Conservation (phyloP, 2,113 vertebrate genomes). For the Chionis minor region DNA sequence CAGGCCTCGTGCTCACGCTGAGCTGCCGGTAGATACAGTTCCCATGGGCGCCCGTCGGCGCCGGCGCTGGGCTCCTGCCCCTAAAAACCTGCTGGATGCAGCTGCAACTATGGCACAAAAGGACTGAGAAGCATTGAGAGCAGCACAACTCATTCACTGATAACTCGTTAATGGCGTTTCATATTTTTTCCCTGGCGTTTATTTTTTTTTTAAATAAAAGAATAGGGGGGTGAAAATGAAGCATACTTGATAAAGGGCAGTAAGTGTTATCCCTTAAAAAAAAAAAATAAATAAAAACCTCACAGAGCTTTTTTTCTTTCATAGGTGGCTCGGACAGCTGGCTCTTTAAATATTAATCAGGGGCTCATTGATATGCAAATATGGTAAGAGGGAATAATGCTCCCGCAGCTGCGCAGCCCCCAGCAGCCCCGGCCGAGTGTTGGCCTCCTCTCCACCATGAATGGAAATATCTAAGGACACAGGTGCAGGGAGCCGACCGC, state of each 20-base stretch:
- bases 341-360: slow-evolving; percentile 80
- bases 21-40: not conserved
- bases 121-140: slow-evolving; percentile 66
- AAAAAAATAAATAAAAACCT: not conserved
- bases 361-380: slow-evolving; percentile 78
- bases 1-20: not conserved
- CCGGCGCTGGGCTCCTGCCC: not conserved
- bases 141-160: slow-evolving; percentile 59
- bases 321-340: slow-evolving; percentile 73
- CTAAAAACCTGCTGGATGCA: slow-evolving; percentile 19
- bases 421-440: not conserved
- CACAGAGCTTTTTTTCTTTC: slow-evolving; percentile 67
- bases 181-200: not conserved
- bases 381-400: slow-evolving; percentile 44
- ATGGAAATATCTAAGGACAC: slow-evolving; percentile 55
- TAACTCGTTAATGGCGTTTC: slow-evolving; percentile 7
- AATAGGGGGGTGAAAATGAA: slow-evolving; percentile 34
- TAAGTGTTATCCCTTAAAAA: slow-evolving; percentile 34
- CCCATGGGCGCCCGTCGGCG: not conserved
- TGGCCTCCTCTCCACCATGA: slow-evolving; percentile 37
- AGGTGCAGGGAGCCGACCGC: slow-evolving; percentile 46
- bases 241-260: slow-evolving; percentile 42
- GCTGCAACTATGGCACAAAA: slow-evolving; percentile 54
- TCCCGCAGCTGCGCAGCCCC: slow-evolving; percentile 72
- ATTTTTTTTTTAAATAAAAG: not conserved